Percentiles rank a stretch among this genome's conserved stretches.
Evolutionary conservation across 2,797 vertebrate genomes (phyloP).

Genomic region (Aratinga solstitialis): DNA sequence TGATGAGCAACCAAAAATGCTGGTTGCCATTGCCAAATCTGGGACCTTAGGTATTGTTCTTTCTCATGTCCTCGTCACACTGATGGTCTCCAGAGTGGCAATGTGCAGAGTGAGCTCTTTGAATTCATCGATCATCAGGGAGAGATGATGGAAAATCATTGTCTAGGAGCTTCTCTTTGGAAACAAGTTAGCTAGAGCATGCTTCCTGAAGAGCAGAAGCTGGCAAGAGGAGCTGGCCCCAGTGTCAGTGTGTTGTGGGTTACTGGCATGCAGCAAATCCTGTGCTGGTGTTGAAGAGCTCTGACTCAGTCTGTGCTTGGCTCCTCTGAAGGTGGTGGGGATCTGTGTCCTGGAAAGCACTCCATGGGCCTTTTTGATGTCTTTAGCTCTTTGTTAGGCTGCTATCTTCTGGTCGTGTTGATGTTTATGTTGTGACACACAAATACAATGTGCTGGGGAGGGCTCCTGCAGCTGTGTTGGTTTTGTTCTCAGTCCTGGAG

Average conservation of each 20-base stretch:
- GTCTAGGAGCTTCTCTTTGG: background rate
- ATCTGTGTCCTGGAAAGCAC: background rate
- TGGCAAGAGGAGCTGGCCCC: background rate
- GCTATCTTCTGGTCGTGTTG: background rate
- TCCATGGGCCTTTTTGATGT: background rate
- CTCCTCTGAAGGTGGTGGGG: background rate
- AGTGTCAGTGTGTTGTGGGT: background rate
- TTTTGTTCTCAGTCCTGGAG: background rate
- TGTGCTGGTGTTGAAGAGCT: background rate
- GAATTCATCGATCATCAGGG: background rate
- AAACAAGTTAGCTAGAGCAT: background rate
- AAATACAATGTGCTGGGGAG: background rate
- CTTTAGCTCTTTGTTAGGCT: background rate
- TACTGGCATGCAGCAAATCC: background rate
- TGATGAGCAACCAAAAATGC: background rate
- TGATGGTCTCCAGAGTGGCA: background rate
- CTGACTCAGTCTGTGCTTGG: background rate
- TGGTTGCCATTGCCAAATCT: background rate
- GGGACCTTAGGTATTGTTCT: background rate
- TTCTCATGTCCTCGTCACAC: background rate
- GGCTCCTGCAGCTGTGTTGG: conserved; percentile 27
- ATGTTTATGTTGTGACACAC: background rate
- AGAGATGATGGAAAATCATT: background rate
- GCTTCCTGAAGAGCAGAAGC: background rate
- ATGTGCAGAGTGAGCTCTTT: background rate